phyloP scores from a whole-genome alignment of 2,113 vertebrate genomes.

The Cervus canadensis region DNA sequence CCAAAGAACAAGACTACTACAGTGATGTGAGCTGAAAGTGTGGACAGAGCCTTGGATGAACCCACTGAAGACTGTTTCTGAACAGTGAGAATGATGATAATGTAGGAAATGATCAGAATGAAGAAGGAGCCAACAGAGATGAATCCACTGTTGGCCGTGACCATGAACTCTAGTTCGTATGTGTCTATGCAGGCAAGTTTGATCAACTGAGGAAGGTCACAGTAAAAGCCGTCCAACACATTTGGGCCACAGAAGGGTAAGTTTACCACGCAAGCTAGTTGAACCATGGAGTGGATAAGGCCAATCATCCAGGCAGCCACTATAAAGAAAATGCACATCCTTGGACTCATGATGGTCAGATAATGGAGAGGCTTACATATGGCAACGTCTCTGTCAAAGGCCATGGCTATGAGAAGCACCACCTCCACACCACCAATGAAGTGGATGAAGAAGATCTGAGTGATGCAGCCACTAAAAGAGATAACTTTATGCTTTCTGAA shows the following conservation, averaged over 20 bases:
- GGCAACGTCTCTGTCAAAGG: background rate
- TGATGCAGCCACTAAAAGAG: background rate
- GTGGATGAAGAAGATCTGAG: background rate
- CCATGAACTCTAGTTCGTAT: conserved; percentile 38
- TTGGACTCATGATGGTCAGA: conserved; percentile 37
- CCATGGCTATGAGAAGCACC: background rate
- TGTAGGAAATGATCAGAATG: conserved; percentile 58
- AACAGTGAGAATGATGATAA: conserved; percentile 54
- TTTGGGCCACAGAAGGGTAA: background rate
- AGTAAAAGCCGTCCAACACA: background rate
- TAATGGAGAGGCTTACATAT: background rate
- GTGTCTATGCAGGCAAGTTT: conserved; percentile 61
- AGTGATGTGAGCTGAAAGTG: conserved; percentile 38
- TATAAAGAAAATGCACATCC: conserved; percentile 34
- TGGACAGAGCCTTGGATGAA: conserved; percentile 64
- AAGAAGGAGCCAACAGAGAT: conserved; percentile 53
- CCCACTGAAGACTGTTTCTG: conserved; percentile 15
- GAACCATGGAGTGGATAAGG: background rate
- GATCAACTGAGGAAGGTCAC: conserved; percentile 7
- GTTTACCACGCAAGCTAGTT: background rate
- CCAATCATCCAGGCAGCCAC: conserved; percentile 18
- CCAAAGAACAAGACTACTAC: background rate
- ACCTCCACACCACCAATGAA: background rate
- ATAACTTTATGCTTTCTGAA: background rate
- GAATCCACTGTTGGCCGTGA: conserved; percentile 61